These are phyloP conservation scores for Chaetorhynchus papuensis DNA, from an alignment of 2,113 vertebrate species.

Conservation along the genomic window DNA sequence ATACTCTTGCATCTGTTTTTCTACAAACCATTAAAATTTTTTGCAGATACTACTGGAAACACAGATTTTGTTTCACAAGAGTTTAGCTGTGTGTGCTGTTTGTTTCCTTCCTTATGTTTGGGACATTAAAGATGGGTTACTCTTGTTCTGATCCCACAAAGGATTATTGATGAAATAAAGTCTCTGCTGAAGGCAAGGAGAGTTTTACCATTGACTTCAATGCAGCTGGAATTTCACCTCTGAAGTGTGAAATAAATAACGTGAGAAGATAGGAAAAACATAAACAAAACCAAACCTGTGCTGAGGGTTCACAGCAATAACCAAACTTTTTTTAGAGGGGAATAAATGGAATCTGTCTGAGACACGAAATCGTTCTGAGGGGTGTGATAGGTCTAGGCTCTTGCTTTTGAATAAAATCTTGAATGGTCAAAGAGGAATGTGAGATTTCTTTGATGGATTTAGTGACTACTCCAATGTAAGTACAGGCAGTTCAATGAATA, in stretches of 20 bases:
- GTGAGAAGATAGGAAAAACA: background rate
- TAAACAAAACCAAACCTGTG: background rate
- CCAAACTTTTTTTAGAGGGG: background rate
- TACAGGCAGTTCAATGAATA: background rate
- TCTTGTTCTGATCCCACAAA: background rate
- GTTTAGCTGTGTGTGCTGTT: background rate
- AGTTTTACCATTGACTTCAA: background rate
- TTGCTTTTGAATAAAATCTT: background rate
- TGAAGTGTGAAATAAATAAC: constrained; percentile 15
- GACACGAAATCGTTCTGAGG: background rate
- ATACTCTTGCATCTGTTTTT: background rate
- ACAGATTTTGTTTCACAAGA: background rate
- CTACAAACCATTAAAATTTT: background rate
- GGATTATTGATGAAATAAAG: constrained; percentile 8
- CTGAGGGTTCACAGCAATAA: background rate
- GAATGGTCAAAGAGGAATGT: background rate
- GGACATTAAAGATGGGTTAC: background rate
- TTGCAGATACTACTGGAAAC: background rate
- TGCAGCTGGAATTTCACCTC: background rate
- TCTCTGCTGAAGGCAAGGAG: background rate
- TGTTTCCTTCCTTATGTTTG: background rate
- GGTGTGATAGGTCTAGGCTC: background rate
- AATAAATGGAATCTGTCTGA: background rate
- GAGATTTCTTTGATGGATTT: background rate
- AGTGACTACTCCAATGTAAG: background rate